Percentiles rank a stretch among this genome's conserved stretches.
Conservation (phyloP, 2,113 vertebrate genomes). For the Corythoichthys intestinalis region DNA sequence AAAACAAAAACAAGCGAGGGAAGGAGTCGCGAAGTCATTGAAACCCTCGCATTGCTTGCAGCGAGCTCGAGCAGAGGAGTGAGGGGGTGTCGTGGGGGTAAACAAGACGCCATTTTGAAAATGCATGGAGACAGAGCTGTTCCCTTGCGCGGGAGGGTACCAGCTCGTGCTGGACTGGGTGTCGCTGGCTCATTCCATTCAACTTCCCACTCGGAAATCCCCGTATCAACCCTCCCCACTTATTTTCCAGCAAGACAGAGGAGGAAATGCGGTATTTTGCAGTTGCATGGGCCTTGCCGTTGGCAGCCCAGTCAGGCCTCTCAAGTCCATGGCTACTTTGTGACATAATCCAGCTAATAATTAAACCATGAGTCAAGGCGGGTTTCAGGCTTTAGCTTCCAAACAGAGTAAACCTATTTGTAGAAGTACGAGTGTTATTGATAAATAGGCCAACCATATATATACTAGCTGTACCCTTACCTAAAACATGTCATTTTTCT, state of each 20-base stretch:
- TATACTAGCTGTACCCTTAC: too few species aligned
- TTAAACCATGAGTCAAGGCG: not conserved
- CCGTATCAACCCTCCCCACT: constrained; percentile 41
- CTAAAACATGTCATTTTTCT: too few species aligned
- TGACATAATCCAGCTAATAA: constrained; percentile 7
- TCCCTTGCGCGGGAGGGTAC: constrained; percentile 41
- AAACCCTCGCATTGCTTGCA: constrained; percentile 49
- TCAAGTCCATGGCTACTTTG: not conserved
- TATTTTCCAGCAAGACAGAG: constrained; percentile 44
- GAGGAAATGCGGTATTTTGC: constrained; percentile 41
- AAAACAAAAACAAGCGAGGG: constrained; percentile 17
- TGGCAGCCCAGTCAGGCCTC: not conserved
- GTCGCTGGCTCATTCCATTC: constrained; percentile 54
- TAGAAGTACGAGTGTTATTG: not conserved
- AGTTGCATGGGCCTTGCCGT: constrained; percentile 10
- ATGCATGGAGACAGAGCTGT: constrained; percentile 58
- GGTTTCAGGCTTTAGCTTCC: not conserved
- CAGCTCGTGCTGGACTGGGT: constrained; percentile 31
- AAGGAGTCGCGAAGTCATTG: constrained; percentile 36
- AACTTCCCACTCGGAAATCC: constrained; percentile 64
- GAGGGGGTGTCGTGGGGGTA: constrained; percentile 19
- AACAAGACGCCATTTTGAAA: constrained; percentile 71
- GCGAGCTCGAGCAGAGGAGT: constrained; percentile 36
- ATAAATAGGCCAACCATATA: too few species aligned
- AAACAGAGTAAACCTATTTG: not conserved